phyloP scores from a whole-genome alignment of 2,888 invertebrate species.

The Anagyrus pseudococci region DNA sequence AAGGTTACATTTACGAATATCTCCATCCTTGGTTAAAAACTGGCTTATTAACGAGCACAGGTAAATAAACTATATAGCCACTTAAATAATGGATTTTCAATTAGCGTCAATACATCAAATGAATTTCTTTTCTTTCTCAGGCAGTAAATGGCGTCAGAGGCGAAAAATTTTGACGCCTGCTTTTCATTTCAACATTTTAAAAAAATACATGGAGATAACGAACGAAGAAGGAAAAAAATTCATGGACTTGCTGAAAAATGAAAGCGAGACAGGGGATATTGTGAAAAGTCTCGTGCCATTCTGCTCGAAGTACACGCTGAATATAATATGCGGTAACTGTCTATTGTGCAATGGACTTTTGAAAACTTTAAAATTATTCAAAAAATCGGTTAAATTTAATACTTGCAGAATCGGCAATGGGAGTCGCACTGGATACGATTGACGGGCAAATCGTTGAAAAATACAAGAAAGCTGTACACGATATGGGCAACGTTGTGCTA shows the following conservation, averaged over 20 bases:
- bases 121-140: constrained; percentile 8
- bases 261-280: constrained; percentile 21
- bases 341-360: background rate
- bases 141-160: constrained; percentile 37
- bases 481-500: constrained; percentile 56
- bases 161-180: constrained; percentile 41
- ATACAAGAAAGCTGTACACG: constrained; percentile 68
- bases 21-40: constrained; percentile 32
- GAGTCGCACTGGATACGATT: constrained; percentile 16
- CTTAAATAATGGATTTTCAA: background rate
- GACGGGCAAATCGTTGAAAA: constrained; percentile 59
- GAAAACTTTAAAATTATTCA: background rate
- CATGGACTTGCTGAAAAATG: constrained; percentile 26
- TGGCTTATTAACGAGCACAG: constrained; percentile 39
- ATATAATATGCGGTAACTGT: constrained; percentile 40
- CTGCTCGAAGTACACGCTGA: constrained; percentile 38
- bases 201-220: constrained; percentile 37
- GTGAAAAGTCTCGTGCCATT: constrained; percentile 34
- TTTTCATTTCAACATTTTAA: constrained; percentile 39
- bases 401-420: constrained; percentile 29
- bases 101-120: background rate
- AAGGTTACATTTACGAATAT: constrained; percentile 36
- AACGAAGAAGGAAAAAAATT: constrained; percentile 32
- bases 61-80: constrained; percentile 14
- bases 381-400: background rate